These are phyloP conservation scores for Protophormia terraenovae DNA, from an alignment of 2,888 invertebrate genomes.

Conservation along the genomic window DNA sequence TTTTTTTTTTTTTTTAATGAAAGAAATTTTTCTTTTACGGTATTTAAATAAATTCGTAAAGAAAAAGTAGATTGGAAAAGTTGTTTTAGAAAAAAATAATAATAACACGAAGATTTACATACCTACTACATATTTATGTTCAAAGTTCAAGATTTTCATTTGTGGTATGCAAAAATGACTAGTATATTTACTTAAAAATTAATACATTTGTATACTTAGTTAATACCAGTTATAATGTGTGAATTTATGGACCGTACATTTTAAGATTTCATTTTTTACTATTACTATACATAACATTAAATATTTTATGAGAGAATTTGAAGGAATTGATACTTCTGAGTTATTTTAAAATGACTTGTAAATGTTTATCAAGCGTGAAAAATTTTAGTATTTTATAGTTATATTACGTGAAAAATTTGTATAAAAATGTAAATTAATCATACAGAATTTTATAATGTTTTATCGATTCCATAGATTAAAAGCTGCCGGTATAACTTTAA, in stretches of 20 bases:
- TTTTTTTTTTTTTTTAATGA: too few species aligned
- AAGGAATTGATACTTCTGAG: background rate
- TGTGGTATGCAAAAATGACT: background rate
- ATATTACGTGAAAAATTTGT: too few species aligned
- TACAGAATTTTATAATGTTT: background rate
- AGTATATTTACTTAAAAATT: background rate
- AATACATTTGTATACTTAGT: background rate
- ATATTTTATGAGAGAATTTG: background rate
- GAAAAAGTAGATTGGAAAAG: constrained; percentile 36
- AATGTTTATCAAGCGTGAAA: too few species aligned
- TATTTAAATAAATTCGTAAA: constrained; percentile 13
- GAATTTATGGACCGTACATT: background rate
- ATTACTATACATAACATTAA: too few species aligned
- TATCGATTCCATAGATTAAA: too few species aligned
- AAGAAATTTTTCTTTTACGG: constrained; percentile 29
- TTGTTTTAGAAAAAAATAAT: background rate
- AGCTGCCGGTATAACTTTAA: too few species aligned
- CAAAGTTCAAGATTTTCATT: background rate
- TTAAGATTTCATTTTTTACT: too few species aligned
- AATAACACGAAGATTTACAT: background rate
- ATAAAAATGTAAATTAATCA: background rate
- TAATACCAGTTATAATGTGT: background rate
- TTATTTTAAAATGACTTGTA: too few species aligned
- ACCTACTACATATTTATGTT: background rate
- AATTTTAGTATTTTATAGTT: too few species aligned